phyloP scores from a whole-genome alignment of 2,113 vertebrate species.

The Melanostigma gelatinosum region DNA sequence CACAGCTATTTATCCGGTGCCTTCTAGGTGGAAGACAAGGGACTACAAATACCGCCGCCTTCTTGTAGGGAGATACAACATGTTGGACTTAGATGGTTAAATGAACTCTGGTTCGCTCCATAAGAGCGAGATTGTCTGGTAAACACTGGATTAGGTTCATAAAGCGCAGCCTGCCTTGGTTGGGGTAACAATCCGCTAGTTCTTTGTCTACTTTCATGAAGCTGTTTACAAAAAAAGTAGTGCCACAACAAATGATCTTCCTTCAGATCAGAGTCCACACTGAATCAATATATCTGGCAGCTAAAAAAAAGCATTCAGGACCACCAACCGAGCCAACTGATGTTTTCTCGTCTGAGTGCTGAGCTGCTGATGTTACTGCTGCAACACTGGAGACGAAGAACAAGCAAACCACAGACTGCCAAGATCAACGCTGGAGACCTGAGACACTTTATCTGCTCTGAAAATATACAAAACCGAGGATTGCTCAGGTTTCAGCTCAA shows the following conservation, averaged over 20 bases:
- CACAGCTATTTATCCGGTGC: slow-evolving; percentile 76
- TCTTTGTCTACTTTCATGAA: slow-evolving; percentile 30
- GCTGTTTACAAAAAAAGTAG: slow-evolving; percentile 51
- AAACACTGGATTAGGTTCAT: slow-evolving; percentile 42
- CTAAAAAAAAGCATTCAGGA: slow-evolving; percentile 39
- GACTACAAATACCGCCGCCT: slow-evolving; percentile 33
- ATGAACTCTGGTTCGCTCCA: slow-evolving; percentile 19
- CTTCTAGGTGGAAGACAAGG: slow-evolving; percentile 73
- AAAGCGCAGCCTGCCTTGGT: slow-evolving; percentile 36
- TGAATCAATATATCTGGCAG: slow-evolving; percentile 37
- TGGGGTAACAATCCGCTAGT: slow-evolving; percentile 24
- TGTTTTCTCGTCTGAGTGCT: slow-evolving; percentile 44
- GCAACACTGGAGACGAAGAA: slow-evolving; percentile 32
- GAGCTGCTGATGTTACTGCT: slow-evolving; percentile 45
- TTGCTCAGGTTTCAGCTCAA: slow-evolving; percentile 17
- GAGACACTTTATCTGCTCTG: slow-evolving; percentile 22
- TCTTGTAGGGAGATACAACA: slow-evolving; percentile 16
- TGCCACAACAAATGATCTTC: slow-evolving; percentile 10
- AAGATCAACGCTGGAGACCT: slow-evolving; percentile 32
- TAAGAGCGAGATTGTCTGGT: slow-evolving; percentile 17
- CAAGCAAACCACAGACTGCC: slow-evolving; percentile 28
- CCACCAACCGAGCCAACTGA: slow-evolving; percentile 49
- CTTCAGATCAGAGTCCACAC: slow-evolving; percentile 15
- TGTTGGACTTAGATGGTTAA: slow-evolving; percentile 24
- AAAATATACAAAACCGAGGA: slow-evolving; percentile 24